These are phyloP conservation scores for Perognathus longimembris DNA, from an alignment of 2,113 vertebrate species.

Conservation along the genomic window DNA sequence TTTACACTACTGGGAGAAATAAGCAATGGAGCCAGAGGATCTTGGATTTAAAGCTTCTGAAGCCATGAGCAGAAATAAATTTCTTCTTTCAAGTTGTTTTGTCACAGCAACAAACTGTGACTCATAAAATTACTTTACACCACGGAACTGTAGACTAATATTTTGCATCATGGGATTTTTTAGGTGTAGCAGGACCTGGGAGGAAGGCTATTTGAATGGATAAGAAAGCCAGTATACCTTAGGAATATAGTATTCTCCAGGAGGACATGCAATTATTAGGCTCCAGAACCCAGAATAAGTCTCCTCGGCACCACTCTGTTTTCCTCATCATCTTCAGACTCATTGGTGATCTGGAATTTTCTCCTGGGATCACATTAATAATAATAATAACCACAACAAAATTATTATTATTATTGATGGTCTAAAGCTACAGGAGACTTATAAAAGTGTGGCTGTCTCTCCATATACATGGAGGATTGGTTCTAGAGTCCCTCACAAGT, in stretches of 20 bases:
- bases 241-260: background rate
- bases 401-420: too few relatives aligned
- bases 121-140: background rate
- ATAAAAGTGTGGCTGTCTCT: background rate
- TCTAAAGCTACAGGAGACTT: background rate
- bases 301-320: background rate
- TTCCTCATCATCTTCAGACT: background rate
- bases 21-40: background rate
- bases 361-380: background rate
- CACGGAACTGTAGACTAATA: too few relatives aligned
- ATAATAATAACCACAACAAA: too few relatives aligned
- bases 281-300: background rate
- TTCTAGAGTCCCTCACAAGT: background rate
- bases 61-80: background rate
- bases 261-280: background rate
- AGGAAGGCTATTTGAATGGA: background rate
- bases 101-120: background rate
- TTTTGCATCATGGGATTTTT: background rate
- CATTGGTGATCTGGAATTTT: slow-evolving; percentile 13
- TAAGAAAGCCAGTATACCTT: background rate
- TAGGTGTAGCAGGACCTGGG: background rate
- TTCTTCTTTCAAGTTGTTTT: background rate
- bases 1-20: too few relatives aligned
- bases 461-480: background rate
- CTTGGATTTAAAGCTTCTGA: background rate